A percentile compares a stretch with the other conserved stretches of the same genome.
Evolutionary conservation across 2,888 invertebrate species (phyloP).

Genomic region (Geophilus truncorum): DNA sequence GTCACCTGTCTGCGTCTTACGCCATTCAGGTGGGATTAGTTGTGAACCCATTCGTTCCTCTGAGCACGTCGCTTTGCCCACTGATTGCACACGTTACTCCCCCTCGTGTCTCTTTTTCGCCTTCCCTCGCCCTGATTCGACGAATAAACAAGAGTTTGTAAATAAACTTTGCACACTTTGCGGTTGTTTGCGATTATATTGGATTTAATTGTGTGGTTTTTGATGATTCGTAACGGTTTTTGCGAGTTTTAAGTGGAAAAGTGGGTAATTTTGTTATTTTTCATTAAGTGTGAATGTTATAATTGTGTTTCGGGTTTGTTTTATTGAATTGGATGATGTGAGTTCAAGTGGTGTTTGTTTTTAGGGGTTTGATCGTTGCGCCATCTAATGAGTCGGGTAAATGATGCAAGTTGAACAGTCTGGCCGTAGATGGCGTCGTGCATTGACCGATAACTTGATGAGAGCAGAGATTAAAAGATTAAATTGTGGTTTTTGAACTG

Average conservation of each 20-base stretch:
- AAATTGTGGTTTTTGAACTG: no score
- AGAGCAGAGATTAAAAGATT: no score
- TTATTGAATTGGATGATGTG: neutral
- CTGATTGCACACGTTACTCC: neutral
- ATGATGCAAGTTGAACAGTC: neutral
- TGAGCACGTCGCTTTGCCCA: neutral
- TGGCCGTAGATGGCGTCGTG: neutral
- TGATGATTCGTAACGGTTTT: neutral
- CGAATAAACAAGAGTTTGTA: neutral
- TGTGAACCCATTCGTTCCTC: neutral
- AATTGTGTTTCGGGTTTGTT: neutral
- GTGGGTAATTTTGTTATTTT: neutral
- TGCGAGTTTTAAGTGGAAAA: neutral
- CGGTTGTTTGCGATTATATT: neutral
- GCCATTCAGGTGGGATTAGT: neutral
- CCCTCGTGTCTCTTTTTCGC: neutral
- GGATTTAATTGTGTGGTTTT: neutral
- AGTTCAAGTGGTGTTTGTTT: neutral
- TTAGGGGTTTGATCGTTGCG: neutral
- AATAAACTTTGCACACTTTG: no score
- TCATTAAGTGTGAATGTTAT: neutral
- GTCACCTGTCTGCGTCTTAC: constrained; percentile 8
- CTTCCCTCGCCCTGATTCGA: neutral
- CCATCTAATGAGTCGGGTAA: neutral
- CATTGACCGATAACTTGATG: no score